Base-by-base conservation (phyloP, 1,140 invertebrate genomes). In the Trichogramma pretiosum region DNA sequence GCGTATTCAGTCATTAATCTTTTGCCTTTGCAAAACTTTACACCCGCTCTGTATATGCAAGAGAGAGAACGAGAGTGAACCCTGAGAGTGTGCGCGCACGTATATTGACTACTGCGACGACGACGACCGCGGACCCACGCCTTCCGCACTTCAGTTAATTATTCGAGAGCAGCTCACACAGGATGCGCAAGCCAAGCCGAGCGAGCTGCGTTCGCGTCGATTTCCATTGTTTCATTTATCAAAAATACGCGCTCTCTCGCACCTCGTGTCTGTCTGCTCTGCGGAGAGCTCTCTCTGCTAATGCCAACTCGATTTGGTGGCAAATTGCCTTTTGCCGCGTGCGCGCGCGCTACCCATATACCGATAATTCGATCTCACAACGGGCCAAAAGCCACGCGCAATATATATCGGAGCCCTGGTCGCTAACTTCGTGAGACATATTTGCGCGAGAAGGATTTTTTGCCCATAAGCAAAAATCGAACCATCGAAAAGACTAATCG, bases 1-100 rank as follows among this genome's bases (percentile, higher is more conserved):
- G 18, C 45, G n/a, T n/a, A n/a, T n/a, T n/a, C 49, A 56, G 57
- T 59, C 59, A 59, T 61, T 62, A 62, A 61, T 61, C 57, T 58
- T 58, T 19, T 51, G 39, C 52, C 24, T 18, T 32, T 41, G 43
- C 50, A 44, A 51, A 46, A 46, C n/a, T 50, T 50, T 26, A 41
- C 48, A 38, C 46, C 40, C 40, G 28, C 38, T 38, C 34, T 24
- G 24, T 19, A 32, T 22, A 22, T 32, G 42, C 42, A 34, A 18
- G n/a, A 30, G 24, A 35, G 32, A 3, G n/a, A n/a, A n/a, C n/a
- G n/a, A n/a, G n/a, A n/a, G n/a, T 30, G 26, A 30, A 30, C 7
- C n/a, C n/a, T 5, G 16, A 34, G 33, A 5, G 33, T n/a, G 33
- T 5, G 33, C 11, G 33, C 10, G 33, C 33, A n/a, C 11, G 33